Evolutionary conservation across 2,888 invertebrate species (phyloP), one percentile per base, ranked within the genome.

Genomic region (Physocephala rufipes): DNA sequence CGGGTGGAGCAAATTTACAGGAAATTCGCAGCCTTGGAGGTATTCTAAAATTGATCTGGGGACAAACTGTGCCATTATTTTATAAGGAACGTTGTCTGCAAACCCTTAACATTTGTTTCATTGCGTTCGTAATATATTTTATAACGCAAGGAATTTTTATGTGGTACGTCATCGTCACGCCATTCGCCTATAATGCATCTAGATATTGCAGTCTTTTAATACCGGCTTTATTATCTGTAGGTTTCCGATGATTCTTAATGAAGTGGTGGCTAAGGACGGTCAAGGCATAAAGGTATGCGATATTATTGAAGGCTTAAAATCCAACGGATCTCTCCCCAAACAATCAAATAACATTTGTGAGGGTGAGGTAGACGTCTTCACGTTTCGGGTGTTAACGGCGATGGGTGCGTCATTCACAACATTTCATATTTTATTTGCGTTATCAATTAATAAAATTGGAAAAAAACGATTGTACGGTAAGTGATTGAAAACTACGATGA

Each of bases 351-450:
- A 72, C 12, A 76, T 71, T 26, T 92, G 91, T 78, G 84, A 86
- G 36, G 87, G 88, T 45, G 85, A 87, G 0, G 88, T 91, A 74
- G 90, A 91, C 79, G 84, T 88, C 0, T 85, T 86, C 0, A 91
- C 92, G 2, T 92, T 92, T 80, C 85, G 89, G 77, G 90, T 90
- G 63, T 90, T 93, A 63, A 88, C 92, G 74, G 88, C 89, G 74
- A 90, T 92, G 77, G 93, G 92, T 0, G 86, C 88, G 0, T 88
- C 89, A 5, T 91, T 92, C 79, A 87, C 91, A 28, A 79, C 90
- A 0, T 90, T 91, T 79, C 92, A 91, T 82, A 79, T 91, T 45
- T 78, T 90, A 26, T 91, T 91, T 21, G 90, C 92, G 15, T 89
- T 89, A 80, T 85, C 91, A 0, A 90, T 90, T 24, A 87, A 88